Percentiles rank a stretch among this genome's conserved stretches.
Conservation (phyloP, 2,888 invertebrate species). For the Sarcophaga subvicina region DNA sequence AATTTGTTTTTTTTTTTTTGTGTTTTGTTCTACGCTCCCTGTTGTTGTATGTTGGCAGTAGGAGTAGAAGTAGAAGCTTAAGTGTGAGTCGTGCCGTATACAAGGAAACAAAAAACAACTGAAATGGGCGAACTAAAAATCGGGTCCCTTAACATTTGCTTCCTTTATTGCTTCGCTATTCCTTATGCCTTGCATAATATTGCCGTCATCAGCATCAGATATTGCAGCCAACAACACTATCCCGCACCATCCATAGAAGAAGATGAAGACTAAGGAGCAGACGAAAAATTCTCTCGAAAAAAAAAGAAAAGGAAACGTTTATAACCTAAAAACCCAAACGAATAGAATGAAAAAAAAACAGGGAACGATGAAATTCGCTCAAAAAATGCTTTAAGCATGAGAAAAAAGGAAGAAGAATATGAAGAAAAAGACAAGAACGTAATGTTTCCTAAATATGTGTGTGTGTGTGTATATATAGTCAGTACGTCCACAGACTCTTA, state of each 20-base stretch:
- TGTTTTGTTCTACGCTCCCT: background rate
- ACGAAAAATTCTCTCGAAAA: slow-evolving; percentile 59
- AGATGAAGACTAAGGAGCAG: slow-evolving; percentile 33
- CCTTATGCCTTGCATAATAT: slow-evolving; percentile 62
- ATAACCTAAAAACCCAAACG: slow-evolving; percentile 67
- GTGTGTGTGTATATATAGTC: background rate
- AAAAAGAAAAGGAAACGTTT: background rate
- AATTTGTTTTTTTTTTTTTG: no score
- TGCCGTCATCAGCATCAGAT: slow-evolving; percentile 22
- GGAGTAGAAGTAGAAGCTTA: background rate
- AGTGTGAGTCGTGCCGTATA: background rate
- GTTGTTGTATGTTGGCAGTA: background rate
- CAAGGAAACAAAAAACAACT: background rate
- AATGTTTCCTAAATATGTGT: slow-evolving; percentile 54
- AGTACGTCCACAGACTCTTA: slow-evolving; percentile 52
- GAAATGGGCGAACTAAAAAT: slow-evolving; percentile 44
- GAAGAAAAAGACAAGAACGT: slow-evolving; percentile 39
- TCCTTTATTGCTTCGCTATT: slow-evolving; percentile 60
- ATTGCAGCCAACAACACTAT: slow-evolving; percentile 17
- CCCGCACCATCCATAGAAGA: background rate
- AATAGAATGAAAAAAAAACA: slow-evolving; percentile 37
- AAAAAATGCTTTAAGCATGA: slow-evolving; percentile 39
- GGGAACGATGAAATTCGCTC: slow-evolving; percentile 48
- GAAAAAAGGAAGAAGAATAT: slow-evolving; percentile 13
- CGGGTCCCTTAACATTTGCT: slow-evolving; percentile 58